Percentiles rank a stretch among this genome's conserved stretches.
These are phyloP conservation scores for Dicrostonyx torquatus DNA, from an alignment of 2,797 vertebrate genomes.

Conservation along the genomic window DNA sequence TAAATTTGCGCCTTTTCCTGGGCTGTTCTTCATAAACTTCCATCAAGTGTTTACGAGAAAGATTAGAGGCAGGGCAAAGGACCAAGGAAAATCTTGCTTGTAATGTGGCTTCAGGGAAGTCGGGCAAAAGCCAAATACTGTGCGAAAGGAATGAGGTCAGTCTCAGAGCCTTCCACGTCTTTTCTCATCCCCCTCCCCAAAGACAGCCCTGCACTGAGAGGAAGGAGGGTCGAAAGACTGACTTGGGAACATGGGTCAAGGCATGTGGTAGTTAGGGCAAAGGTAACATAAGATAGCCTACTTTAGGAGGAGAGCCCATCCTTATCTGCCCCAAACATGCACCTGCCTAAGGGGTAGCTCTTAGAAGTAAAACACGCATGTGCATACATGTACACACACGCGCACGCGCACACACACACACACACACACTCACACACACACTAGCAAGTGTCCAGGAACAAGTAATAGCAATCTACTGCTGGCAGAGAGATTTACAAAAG, in stretches of 20 bases:
- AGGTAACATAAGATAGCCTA: not conserved
- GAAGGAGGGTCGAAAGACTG: not conserved
- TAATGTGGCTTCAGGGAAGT: not conserved
- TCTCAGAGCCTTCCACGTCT: not conserved
- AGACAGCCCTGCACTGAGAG: not conserved
- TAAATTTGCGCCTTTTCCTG: not conserved
- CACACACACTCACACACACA: not conserved
- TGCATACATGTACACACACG: accelerated
- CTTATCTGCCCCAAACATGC: not conserved
- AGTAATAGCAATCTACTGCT: not conserved
- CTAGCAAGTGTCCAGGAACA: not conserved
- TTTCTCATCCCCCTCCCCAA: not conserved
- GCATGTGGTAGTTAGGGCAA: not conserved
- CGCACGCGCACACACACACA: not conserved
- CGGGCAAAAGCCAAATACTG: not conserved
- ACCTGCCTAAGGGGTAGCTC: not conserved
- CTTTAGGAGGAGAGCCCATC: not conserved
- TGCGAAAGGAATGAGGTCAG: not conserved
- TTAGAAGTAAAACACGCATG: not conserved
- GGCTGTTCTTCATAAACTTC: not conserved
- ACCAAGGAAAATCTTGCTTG: not conserved
- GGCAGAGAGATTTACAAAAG: not conserved
- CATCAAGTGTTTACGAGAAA: constrained; percentile 6
- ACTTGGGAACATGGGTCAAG: not conserved
- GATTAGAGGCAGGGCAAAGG: not conserved